These are phyloP conservation scores for Cephus spinipes DNA, from an alignment of 2,888 invertebrate genomes.

Conservation along the genomic window DNA sequence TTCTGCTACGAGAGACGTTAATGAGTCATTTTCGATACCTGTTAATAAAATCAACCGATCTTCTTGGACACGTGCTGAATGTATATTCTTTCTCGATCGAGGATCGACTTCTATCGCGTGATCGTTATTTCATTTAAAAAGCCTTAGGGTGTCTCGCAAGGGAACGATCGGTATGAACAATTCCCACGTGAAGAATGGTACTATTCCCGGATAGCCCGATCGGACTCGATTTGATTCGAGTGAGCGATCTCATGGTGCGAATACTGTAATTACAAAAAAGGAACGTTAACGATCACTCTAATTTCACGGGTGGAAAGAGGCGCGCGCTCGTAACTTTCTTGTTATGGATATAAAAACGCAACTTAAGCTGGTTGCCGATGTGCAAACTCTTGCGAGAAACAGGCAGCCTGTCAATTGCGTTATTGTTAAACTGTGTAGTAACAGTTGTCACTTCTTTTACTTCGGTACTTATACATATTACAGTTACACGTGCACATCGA, in stretches of 20 bases:
- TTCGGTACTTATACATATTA: not conserved
- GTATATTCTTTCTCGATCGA: not conserved
- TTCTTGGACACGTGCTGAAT: not conserved
- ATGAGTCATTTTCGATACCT: not conserved
- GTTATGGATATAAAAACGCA: not conserved
- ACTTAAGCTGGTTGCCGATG: not conserved
- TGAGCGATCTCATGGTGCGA: not conserved
- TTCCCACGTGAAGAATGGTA: not conserved
- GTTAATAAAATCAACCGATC: not conserved
- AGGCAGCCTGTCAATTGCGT: not conserved
- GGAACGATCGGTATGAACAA: not conserved
- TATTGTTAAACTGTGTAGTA: not conserved
- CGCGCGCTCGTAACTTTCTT: not conserved
- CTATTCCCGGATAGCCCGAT: not conserved
- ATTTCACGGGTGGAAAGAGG: not conserved
- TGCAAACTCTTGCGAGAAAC: not conserved
- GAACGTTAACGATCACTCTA: not conserved
- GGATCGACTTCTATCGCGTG: not conserved
- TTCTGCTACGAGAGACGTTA: not conserved
- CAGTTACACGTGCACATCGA: not conserved
- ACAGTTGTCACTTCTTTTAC: not conserved
- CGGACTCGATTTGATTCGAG: not conserved
- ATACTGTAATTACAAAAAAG: not conserved
- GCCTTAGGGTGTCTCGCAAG: not conserved
- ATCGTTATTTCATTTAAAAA: not conserved